Conservation (phyloP, 2,888 invertebrate genomes). For the Drosophila nr. fundita region DNA sequence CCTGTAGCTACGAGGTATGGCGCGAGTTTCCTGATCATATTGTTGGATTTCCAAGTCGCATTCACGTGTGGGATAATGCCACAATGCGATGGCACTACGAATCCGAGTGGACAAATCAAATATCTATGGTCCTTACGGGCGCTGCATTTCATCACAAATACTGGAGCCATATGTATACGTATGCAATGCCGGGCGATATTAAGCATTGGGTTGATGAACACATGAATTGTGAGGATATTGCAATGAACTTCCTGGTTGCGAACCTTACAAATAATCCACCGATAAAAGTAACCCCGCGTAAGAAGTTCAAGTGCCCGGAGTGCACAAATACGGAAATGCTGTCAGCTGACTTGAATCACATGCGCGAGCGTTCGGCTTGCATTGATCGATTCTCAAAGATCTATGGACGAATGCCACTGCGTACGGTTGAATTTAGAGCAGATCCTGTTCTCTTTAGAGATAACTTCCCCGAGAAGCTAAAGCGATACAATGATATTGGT, state of each 20-base stretch:
- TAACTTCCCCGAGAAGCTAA: slow-evolving; percentile 93
- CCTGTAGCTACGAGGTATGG: slow-evolving; percentile 92
- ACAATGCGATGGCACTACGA: slow-evolving; percentile 96
- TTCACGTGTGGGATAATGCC: slow-evolving; percentile 96
- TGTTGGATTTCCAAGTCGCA: slow-evolving; percentile 97
- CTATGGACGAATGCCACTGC: slow-evolving; percentile 95
- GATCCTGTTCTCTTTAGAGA: slow-evolving; percentile 97
- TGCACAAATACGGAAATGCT: slow-evolving; percentile 97
- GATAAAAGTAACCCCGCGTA: slow-evolving; percentile 96
- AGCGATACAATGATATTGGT: slow-evolving; percentile 95
- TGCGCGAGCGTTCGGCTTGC: slow-evolving; percentile 96
- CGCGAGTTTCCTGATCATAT: slow-evolving; percentile 98
- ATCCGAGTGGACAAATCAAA: slow-evolving; percentile 98
- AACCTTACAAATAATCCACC: slow-evolving; percentile 97
- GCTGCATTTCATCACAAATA: slow-evolving; percentile 99
- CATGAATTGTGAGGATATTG: slow-evolving; percentile 99
- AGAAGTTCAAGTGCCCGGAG: slow-evolving; percentile 98
- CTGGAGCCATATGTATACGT: slow-evolving; percentile 97
- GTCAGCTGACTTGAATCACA: slow-evolving; percentile 95
- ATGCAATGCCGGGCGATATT: slow-evolving; percentile 93
- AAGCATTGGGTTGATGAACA: slow-evolving; percentile 96
- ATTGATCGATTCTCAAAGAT: slow-evolving; percentile 91
- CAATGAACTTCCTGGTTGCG: slow-evolving; percentile 98
- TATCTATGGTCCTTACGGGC: slow-evolving; percentile 98
- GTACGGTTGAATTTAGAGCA: slow-evolving; percentile 95